Conservation (phyloP, 1,140 invertebrate genomes). For the Charaxes varanes region DNA sequence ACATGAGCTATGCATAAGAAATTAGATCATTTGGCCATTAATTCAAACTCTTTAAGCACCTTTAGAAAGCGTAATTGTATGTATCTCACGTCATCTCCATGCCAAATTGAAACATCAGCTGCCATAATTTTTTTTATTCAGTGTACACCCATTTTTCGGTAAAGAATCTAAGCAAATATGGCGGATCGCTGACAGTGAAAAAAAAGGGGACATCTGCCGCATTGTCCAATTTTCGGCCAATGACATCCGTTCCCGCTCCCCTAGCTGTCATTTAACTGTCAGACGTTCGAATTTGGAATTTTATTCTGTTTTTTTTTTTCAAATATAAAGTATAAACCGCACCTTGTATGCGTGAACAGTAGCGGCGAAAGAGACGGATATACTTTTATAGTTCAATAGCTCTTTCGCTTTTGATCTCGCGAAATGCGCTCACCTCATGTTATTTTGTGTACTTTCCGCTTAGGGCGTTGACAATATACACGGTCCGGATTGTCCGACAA, state of each 20-base stretch:
- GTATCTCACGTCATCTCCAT: slow-evolving; percentile 19
- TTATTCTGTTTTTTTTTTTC: slow-evolving; percentile 50
- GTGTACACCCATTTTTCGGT: slow-evolving; percentile 45
- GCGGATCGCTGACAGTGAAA: slow-evolving; percentile 28
- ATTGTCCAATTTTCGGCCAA: slow-evolving; percentile 66
- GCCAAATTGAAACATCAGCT: slow-evolving; percentile 50
- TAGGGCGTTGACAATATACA: slow-evolving; percentile 22
- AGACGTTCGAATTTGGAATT: slow-evolving; percentile 32
- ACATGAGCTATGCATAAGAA: too few species aligned
- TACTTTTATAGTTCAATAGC: too few species aligned
- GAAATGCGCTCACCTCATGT: not conserved
- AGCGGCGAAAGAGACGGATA: not conserved
- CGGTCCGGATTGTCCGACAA: slow-evolving; percentile 53
- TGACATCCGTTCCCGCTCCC: slow-evolving; percentile 52
- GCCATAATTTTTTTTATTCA: slow-evolving; percentile 32
- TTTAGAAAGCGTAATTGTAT: slow-evolving; percentile 13
- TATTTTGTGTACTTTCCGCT: not conserved
- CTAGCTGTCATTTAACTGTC: slow-evolving; percentile 60
- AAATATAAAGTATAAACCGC: too few species aligned
- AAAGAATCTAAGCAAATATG: slow-evolving; percentile 68
- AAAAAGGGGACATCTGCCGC: slow-evolving; percentile 58
- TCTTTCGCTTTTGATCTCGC: not conserved
- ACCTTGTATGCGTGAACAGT: not conserved
- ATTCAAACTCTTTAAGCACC: too few species aligned
- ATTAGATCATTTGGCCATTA: too few species aligned